A percentile compares a stretch with the other conserved stretches of the same genome.
Conservation (phyloP, 2,888 invertebrate genomes). For the Clusia tigrina region DNA sequence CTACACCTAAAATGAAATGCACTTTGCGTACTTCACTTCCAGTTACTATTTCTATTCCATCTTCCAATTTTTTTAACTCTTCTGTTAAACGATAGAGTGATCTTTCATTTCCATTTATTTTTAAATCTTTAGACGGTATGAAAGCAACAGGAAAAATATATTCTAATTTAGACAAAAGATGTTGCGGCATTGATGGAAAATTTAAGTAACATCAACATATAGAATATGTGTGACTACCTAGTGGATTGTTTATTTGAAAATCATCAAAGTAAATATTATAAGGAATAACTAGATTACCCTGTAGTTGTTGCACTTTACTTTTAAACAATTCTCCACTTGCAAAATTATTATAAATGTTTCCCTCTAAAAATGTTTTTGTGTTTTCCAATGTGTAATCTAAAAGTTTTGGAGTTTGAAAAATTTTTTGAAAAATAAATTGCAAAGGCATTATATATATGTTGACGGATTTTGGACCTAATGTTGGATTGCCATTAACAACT, state of each 20-base stretch:
- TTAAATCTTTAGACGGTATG: constrained; percentile 30
- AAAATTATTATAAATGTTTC: constrained; percentile 10
- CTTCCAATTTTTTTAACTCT: too few species aligned
- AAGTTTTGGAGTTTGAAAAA: constrained; percentile 5
- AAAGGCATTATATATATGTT: constrained; percentile 12
- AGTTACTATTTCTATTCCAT: too few species aligned
- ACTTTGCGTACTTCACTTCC: constrained; percentile 26
- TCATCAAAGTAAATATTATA: constrained; percentile 24
- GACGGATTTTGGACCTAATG: not conserved
- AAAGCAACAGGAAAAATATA: constrained; percentile 35
- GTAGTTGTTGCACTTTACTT: not conserved
- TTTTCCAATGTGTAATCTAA: constrained; percentile 7
- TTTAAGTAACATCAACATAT: constrained; percentile 20
- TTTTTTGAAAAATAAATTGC: not conserved
- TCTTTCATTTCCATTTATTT: constrained; percentile 32
- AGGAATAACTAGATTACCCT: constrained; percentile 18
- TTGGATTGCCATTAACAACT: constrained; percentile 20
- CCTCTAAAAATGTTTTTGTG: constrained; percentile 2
- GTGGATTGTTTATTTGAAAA: constrained; percentile 28
- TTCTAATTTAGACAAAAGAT: constrained; percentile 34
- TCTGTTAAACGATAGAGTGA: constrained; percentile 31
- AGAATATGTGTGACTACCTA: constrained; percentile 22
- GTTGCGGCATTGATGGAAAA: constrained; percentile 33
- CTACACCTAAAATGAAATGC: constrained; percentile 38
- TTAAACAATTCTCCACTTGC: constrained; percentile 22